Base-by-base conservation (phyloP, 2,888 invertebrate species). In the Epiblema foenella region DNA sequence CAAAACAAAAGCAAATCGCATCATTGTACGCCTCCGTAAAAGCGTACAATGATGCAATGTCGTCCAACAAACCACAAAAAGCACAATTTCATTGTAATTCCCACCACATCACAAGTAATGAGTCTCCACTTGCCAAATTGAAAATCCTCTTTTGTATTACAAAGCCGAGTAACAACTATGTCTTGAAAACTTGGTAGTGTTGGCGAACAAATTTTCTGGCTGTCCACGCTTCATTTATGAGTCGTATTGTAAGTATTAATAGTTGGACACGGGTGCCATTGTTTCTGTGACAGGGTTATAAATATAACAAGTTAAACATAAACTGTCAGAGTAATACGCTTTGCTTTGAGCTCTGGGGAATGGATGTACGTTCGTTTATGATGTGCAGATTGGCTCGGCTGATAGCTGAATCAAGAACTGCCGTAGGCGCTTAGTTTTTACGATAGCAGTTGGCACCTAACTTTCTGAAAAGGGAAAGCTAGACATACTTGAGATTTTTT, bases 211-310 rank as follows among this genome's bases (percentile, higher is more conserved):
- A 60, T 65, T 54, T 64, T 42, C 51, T 54, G 52, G 17, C 63
- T 29, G 29, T 63, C 51, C 39, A 20, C 62, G 62, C 17, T n/a
- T 42, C 33, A 20, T 63, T 57, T 62, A 62, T 51, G 69, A 46
- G 42, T 18, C 59, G 37, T 64, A 17, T 71, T 70, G 65, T 58
- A 66, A 37, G 52, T 75, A 74, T 73, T 73, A 74, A 72, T 68
- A 42, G 37, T 72, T 62, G 66, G 74, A 74, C 70, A 63, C 39
- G 24, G 66, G 24, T 59, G 56, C 58, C 57, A 71, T 72, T 74
- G 66, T 69, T 57, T 64, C 49, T 46, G 37, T 69, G 57, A 49
- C 69, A 69, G 18, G 18, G 37, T 29, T 64, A 69, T 56, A 56
- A 64, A 69, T 58, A 64, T 10, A 17, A 5, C 24, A 51, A 58